Evolutionary conservation across 2,888 invertebrate species (phyloP), one percentile per base, ranked within the genome.

Genomic region (Apamea crenata): DNA sequence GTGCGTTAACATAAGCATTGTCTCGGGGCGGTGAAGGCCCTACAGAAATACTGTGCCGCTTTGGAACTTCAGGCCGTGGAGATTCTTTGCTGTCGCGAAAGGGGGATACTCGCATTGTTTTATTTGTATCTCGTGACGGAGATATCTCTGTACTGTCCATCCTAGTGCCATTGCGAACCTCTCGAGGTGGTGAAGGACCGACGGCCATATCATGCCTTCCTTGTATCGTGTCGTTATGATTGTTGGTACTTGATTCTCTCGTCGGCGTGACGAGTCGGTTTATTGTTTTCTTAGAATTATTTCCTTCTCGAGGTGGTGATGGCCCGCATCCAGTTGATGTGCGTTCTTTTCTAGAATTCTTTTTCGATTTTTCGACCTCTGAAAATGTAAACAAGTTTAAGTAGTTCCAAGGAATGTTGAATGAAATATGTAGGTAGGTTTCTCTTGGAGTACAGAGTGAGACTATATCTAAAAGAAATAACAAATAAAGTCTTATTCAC

Each of bases 291-390:
- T 86, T 91, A n/a, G 80, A 36, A 29, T 80, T 50, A 65, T 85
- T 91, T 18, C 91, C 92, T 83, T 97, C 97, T 82, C 96, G 94
- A 2, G 97, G 97, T 12, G 98, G 97, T 0, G 98, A 98, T 44
- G 97, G 97, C 3, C 98, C 98, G 86, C 97, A 97, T n/a, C 97
- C 97, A 5, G 97, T 98, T 0, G 98, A 97, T 2, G 90, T 87
- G 8, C 94, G 94, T 83, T 95, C 95, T 87, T 92, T 94, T 81
- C 90, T 92, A 25, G 81, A 75, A 74, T 96, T 95, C 87, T 96
- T 95, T 83, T 88, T 91, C 14, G 82, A 47, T 81, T 80, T 91
- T 82, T 90, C 90, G 70, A 88, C 85, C 80, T 92, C 93, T 94
- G 91, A 44, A 91, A 91, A 65, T 50, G 0, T 71, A 65, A 50